A percentile compares a stretch with the other conserved stretches of the same genome.
These are phyloP conservation scores for Xenopus laevis DNA, from an alignment of 2,113 vertebrate genomes.

Conservation along the genomic window DNA sequence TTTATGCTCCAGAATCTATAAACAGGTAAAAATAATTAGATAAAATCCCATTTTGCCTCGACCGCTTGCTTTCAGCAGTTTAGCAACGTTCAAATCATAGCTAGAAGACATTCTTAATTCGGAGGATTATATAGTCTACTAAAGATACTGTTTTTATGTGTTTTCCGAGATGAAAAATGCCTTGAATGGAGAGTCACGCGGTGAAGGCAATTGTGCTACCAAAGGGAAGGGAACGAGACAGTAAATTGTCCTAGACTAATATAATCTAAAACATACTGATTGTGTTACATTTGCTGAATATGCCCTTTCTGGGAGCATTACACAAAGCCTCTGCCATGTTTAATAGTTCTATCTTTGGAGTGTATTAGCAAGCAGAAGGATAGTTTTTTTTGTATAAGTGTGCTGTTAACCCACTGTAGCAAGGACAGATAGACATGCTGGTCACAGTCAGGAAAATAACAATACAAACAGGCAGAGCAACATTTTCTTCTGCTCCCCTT, in stretches of 20 bases:
- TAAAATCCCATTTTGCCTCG: constrained; percentile 23
- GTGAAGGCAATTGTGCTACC: constrained; percentile 2
- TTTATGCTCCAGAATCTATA: neutral
- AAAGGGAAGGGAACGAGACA: constrained; percentile 15
- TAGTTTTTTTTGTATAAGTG: neutral
- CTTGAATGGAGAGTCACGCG: constrained; percentile 14
- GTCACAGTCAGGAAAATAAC: too few species aligned
- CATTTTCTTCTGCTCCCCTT: too few species aligned
- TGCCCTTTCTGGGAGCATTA: constrained; percentile 15
- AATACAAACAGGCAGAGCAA: neutral
- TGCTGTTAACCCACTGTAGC: neutral
- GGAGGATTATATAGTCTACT: constrained; percentile 3
- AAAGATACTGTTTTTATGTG: constrained; percentile 19
- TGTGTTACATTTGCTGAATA: constrained; percentile 32
- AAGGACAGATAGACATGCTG: too few species aligned
- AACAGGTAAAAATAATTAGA: constrained; percentile 17
- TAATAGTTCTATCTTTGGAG: constrained; percentile 14
- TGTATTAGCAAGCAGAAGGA: neutral
- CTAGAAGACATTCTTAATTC: constrained; percentile 12
- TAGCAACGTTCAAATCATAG: constrained; percentile 11
- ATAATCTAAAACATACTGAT: constrained; percentile 28
- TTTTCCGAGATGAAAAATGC: constrained; percentile 31
- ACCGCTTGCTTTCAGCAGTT: constrained; percentile 14
- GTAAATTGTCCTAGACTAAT: constrained; percentile 29
- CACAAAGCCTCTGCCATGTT: constrained; percentile 1